A percentile compares a stretch with the other conserved stretches of the same genome.
phyloP scores from a whole-genome alignment of 1,140 invertebrate species.

The Philotrypesis tridentata region DNA sequence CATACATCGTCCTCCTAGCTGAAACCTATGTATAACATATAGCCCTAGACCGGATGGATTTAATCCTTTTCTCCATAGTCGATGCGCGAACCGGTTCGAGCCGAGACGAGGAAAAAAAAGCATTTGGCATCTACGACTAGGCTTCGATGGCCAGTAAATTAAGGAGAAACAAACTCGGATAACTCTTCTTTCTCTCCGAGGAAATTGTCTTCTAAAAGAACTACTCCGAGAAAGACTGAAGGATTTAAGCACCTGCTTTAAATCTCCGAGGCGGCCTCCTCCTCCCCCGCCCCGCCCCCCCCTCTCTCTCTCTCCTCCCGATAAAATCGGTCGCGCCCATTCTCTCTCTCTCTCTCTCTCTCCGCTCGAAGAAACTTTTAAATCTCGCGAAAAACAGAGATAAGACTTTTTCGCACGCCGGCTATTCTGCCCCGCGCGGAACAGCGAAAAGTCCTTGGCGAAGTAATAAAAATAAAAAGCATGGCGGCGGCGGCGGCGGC shows the following conservation, averaged over 20 bases:
- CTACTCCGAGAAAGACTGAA: constrained; percentile 1
- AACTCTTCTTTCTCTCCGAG: neutral
- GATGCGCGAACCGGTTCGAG: too few relatives aligned
- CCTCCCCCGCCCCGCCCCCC: too few relatives aligned
- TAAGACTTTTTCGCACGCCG: constrained; percentile 36
- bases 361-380: constrained; percentile 34
- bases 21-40: too few relatives aligned
- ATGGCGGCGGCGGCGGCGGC: neutral
- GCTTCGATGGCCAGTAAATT: constrained; percentile 27
- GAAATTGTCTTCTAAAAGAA: constrained; percentile 38
- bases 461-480: constrained; percentile 41
- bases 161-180: constrained; percentile 38
- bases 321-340: constrained; percentile 34
- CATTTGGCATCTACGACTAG: neutral
- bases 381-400: constrained; percentile 44
- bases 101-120: too few relatives aligned
- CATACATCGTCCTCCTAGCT: constrained; percentile 42
- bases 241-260: constrained; percentile 49
- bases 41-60: neutral
- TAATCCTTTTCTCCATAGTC: too few relatives aligned
- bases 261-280: constrained; percentile 37
- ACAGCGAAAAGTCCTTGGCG: constrained; percentile 39
- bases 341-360: neutral
- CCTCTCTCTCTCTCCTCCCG: too few relatives aligned
- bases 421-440: constrained; percentile 2